These are phyloP conservation scores for Capreolus pygargus DNA, from an alignment of 2,113 vertebrate species.

Conservation along the genomic window DNA sequence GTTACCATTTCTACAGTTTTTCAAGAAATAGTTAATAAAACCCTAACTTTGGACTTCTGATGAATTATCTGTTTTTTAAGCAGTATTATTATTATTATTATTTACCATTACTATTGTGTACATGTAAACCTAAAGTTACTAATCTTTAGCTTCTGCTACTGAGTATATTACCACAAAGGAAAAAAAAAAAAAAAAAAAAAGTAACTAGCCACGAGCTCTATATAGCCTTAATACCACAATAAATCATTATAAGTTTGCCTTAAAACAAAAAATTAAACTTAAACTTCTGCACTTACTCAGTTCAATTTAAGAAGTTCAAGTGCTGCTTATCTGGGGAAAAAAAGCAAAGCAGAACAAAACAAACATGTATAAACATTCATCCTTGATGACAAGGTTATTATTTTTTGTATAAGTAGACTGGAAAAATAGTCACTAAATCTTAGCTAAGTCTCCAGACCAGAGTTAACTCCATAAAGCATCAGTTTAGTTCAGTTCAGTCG, in stretches of 20 bases:
- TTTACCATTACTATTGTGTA: background rate
- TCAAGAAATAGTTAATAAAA: background rate
- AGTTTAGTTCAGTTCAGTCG: too few relatives aligned
- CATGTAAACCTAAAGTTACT: background rate
- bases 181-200: background rate
- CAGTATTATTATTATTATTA: background rate
- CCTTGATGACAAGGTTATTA: background rate
- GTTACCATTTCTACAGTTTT: background rate
- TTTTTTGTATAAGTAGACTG: background rate
- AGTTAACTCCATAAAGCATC: background rate
- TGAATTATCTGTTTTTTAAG: background rate
- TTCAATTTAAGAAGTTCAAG: background rate
- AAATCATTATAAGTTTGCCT: background rate
- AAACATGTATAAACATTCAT: background rate
- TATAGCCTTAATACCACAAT: background rate
- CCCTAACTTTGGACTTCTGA: background rate
- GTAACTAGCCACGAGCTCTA: background rate
- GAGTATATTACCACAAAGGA: background rate
- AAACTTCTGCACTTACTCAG: background rate
- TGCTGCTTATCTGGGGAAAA: fast-evolving
- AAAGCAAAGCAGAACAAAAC: background rate
- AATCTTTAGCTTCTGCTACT: background rate
- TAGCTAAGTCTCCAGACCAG: background rate
- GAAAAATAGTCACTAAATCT: background rate
- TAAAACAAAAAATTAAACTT: background rate